phyloP scores from a whole-genome alignment of 2,888 invertebrate genomes.

The Mythimna ferrago region DNA sequence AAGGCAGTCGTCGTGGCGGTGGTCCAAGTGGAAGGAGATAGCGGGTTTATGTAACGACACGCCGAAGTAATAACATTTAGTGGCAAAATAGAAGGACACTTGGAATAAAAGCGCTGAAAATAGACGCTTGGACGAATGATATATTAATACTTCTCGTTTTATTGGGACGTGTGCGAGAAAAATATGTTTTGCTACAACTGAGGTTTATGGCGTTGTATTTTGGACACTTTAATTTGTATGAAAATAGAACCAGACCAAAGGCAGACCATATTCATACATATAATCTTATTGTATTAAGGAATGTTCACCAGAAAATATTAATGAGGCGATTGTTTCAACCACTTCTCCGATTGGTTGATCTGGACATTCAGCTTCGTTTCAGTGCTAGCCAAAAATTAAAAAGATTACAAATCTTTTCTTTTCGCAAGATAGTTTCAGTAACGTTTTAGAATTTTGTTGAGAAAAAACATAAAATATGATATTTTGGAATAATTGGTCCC shows the following conservation, averaged over 20 bases:
- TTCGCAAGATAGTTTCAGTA: neutral
- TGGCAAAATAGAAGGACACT: slow-evolving; percentile 52
- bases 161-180: slow-evolving; percentile 25
- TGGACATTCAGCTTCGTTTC: neutral
- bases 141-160: slow-evolving; percentile 40
- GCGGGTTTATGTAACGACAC: slow-evolving; percentile 49
- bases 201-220: slow-evolving; percentile 14
- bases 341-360: neutral
- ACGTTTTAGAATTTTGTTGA: no score
- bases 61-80: slow-evolving; percentile 56
- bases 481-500: no score
- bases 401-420: slow-evolving; percentile 7
- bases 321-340: slow-evolving; percentile 13
- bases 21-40: slow-evolving; percentile 53
- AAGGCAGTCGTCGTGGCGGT: slow-evolving; percentile 60
- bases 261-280: neutral
- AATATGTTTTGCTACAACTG: slow-evolving; percentile 38
- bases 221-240: neutral
- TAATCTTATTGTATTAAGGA: neutral
- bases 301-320: neutral
- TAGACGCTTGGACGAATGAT: slow-evolving; percentile 31
- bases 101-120: slow-evolving; percentile 43
- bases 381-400: slow-evolving; percentile 32
- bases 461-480: no score
- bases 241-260: neutral